Evolutionary conservation across 2,113 vertebrate genomes (phyloP).

Genomic region (Cyanoderma ruficeps): DNA sequence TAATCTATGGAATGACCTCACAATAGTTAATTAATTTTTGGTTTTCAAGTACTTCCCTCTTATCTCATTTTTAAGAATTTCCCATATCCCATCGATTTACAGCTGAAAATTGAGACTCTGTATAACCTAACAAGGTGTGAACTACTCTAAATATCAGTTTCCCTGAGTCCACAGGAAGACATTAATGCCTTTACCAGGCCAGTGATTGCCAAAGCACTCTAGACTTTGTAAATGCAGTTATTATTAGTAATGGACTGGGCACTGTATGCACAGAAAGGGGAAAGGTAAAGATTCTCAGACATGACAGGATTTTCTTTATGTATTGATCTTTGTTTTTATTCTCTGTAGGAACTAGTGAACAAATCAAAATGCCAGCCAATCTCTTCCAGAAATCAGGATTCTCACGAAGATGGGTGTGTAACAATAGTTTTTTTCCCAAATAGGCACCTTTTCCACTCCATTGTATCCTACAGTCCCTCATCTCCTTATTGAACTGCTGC

Average conservation of each 20-base stretch:
- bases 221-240: not conserved
- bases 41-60: not conserved
- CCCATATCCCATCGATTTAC: not conserved
- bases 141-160: not conserved
- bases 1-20: not conserved
- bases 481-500: not conserved
- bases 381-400: not conserved
- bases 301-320: not conserved
- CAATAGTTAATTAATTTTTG: not conserved
- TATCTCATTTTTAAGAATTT: not conserved
- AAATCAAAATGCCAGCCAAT: conserved; percentile 20
- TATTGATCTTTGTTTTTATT: conserved; percentile 34
- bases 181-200: not conserved
- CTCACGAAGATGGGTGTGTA: not conserved
- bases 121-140: not conserved
- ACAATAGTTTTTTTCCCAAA: not conserved
- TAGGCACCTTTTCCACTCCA: not conserved
- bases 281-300: not conserved
- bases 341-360: not conserved
- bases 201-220: not conserved
- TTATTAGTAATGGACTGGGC: not conserved
- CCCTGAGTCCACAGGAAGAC: not conserved
- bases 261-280: not conserved
- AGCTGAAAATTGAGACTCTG: not conserved
- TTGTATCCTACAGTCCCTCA: not conserved